Conservation (phyloP, 2,113 vertebrate genomes). For the Menidia beryllina region DNA sequence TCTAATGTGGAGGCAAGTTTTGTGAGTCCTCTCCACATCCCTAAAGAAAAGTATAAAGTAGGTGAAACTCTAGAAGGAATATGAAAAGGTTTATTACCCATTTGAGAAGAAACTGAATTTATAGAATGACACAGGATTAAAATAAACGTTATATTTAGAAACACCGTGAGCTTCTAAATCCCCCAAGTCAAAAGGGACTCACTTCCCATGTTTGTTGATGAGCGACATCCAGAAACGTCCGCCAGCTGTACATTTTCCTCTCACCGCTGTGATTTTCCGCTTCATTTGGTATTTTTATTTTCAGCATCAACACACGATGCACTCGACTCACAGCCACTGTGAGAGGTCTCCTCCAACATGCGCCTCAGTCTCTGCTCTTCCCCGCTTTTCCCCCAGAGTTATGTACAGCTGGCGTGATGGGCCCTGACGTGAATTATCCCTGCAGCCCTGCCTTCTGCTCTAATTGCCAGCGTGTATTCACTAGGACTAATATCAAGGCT, state of each 20-base stretch:
- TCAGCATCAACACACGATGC: conserved; percentile 12
- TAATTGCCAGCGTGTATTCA: conserved; percentile 60
- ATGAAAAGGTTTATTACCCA: background rate
- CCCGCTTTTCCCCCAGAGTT: conserved; percentile 23
- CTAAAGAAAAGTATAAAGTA: no score
- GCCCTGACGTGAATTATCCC: conserved; percentile 44
- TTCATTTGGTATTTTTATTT: conserved; percentile 39
- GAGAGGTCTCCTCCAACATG: background rate
- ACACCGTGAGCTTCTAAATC: no score
- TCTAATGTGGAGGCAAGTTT: background rate
- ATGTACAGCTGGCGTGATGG: conserved; percentile 5
- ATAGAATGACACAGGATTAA: background rate
- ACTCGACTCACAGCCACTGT: conserved; percentile 18
- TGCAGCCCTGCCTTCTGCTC: conserved; percentile 41
- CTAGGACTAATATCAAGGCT: conserved; percentile 45
- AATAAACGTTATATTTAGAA: background rate
- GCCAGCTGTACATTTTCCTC: conserved; percentile 10
- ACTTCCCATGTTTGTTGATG: conserved; percentile 3
- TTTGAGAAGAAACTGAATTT: background rate
- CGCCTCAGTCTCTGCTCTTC: background rate
- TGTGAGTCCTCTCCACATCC: no score
- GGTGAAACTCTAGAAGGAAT: background rate
- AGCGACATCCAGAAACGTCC: background rate
- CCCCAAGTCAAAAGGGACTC: no score
- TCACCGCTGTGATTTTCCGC: conserved; percentile 30